Conservation (phyloP, 2,797 vertebrate species). For the Chelidonichthys spinosus region DNA sequence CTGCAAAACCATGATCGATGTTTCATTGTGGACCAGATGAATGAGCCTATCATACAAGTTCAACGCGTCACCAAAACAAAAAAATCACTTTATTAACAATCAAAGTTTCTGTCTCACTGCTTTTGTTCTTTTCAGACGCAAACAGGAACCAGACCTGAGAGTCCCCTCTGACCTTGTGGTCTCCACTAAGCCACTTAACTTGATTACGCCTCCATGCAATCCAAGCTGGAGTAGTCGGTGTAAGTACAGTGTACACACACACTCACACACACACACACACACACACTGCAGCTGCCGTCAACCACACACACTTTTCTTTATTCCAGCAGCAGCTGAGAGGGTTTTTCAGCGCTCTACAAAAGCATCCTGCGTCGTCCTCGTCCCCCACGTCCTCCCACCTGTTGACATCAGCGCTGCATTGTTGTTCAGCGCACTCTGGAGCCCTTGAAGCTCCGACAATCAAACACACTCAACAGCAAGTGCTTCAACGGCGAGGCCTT, state of each 20-base stretch:
- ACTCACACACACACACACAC: not conserved
- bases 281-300: conserved; percentile 6
- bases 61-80: not conserved
- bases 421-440: conserved; percentile 2
- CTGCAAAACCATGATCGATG: too few relatives aligned
- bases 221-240: conserved; percentile 4
- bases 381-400: conserved; percentile 2
- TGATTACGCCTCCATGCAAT: conserved; percentile 27
- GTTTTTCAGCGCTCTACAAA: not conserved
- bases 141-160: not conserved
- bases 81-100: not conserved
- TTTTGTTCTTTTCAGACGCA: not conserved
- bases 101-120: not conserved
- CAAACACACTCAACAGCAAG: conserved; percentile 21
- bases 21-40: too few relatives aligned
- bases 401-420: conserved; percentile 14
- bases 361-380: not conserved
- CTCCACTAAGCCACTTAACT: conserved; percentile 22
- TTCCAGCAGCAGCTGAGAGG: not conserved
- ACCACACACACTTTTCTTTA: not conserved
- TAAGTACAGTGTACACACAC: conserved; percentile 20
- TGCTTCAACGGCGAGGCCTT: not conserved
- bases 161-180: conserved; percentile 19
- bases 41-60: too few relatives aligned
- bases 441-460: conserved; percentile 23